Conservation (phyloP, 2,113 vertebrate species). For the Smithornis capensis region DNA sequence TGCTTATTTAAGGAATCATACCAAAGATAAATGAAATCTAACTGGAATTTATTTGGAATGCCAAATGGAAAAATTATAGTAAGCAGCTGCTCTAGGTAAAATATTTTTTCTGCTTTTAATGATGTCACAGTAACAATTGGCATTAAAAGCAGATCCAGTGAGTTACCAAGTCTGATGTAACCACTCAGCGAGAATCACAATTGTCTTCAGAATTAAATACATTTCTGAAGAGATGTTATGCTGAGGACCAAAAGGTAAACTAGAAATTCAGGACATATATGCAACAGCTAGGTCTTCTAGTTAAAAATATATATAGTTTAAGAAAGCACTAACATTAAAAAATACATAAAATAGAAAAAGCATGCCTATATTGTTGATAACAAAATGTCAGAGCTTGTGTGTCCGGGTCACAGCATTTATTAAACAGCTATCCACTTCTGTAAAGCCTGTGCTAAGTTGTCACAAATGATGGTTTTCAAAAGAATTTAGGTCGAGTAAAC, state of each 20-base stretch:
- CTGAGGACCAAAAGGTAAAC: background rate
- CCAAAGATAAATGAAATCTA: background rate
- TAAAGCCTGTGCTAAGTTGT: background rate
- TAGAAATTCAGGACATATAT: background rate
- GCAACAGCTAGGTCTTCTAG: background rate
- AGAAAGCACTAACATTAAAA: background rate
- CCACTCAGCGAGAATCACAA: background rate
- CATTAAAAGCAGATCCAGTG: background rate
- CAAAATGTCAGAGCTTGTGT: background rate
- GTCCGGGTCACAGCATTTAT: background rate
- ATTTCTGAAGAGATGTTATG: background rate
- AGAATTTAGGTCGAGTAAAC: constrained; percentile 44
- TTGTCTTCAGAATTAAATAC: background rate
- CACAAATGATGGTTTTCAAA: constrained; percentile 14
- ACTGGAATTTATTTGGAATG: background rate
- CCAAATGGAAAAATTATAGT: background rate
- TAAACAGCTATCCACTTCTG: background rate
- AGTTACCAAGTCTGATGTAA: background rate
- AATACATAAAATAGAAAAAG: background rate
- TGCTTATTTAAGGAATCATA: background rate
- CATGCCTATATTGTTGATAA: background rate
- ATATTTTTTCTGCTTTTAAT: background rate
- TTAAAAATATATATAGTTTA: background rate
- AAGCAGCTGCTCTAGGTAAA: background rate
- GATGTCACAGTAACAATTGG: background rate